These are phyloP conservation scores for Phrynosoma blainvillii DNA, from an alignment of 2,113 vertebrate species.

Conservation along the genomic window DNA sequence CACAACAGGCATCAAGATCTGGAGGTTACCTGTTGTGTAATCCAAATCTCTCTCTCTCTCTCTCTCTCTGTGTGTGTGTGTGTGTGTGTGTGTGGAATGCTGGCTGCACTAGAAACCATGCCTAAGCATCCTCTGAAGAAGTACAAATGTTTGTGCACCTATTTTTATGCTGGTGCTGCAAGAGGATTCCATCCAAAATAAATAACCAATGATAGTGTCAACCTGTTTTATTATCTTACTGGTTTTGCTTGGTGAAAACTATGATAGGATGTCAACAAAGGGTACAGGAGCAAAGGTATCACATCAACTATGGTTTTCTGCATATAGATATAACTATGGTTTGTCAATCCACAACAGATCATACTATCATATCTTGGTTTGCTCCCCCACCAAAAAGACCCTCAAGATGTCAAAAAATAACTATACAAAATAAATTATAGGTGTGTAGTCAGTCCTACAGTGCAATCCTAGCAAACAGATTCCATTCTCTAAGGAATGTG, in stretches of 20 bases:
- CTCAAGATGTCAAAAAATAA: background rate
- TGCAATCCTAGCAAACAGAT: background rate
- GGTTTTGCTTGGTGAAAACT: no score
- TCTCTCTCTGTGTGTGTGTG: no score
- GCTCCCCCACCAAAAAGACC: background rate
- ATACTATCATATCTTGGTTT: background rate
- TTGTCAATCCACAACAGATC: background rate
- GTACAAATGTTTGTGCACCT: no score
- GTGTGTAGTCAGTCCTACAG: background rate
- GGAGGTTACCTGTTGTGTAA: no score
- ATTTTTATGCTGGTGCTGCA: no score
- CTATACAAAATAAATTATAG: background rate
- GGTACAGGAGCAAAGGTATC: background rate
- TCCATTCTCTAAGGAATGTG: background rate
- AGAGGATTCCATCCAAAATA: no score
- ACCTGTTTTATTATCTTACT: background rate
- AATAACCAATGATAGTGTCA: background rate
- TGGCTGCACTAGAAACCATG: no score
- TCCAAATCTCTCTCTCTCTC: no score
- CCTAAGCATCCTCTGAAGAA: no score
- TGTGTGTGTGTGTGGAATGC: no score
- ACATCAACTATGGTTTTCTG: background rate
- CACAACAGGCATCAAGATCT: no score
- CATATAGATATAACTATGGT: background rate
- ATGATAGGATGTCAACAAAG: no score